Percentiles rank a stretch among this genome's conserved stretches.
phyloP scores from a whole-genome alignment of 2,113 vertebrate genomes.

The Meriones unguiculatus region DNA sequence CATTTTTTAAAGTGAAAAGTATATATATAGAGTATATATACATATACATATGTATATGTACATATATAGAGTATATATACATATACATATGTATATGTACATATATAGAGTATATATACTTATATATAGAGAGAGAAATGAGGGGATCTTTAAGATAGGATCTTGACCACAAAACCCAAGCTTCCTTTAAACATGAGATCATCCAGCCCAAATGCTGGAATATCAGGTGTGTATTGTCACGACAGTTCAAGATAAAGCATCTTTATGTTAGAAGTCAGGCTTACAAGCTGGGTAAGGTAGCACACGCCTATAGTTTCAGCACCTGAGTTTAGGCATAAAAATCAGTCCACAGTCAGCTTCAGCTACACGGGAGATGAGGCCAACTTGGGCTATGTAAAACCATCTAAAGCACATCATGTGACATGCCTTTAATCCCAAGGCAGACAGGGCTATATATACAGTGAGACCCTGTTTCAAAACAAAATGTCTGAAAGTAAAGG shows the following conservation, averaged over 20 bases:
- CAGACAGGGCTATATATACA: not conserved
- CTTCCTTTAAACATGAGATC: not conserved
- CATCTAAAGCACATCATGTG: not conserved
- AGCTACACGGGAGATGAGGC: not conserved
- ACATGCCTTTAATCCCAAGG: not conserved
- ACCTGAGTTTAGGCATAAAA: not conserved
- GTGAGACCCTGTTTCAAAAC: not conserved
- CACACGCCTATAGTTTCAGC: not conserved
- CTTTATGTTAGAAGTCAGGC: not conserved
- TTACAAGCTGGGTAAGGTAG: not conserved
- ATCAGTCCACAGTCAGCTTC: not conserved
- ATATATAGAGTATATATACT: no score
- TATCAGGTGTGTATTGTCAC: not conserved
- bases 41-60: no score
- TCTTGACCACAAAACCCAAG: not conserved
- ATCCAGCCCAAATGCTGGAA: not conserved
- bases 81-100: no score
- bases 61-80: no score
- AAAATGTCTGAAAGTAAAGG: not conserved
- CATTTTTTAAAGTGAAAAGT: no score
- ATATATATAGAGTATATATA: no score
- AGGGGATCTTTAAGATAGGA: not conserved
- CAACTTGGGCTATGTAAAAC: not conserved
- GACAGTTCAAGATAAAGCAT: not conserved
- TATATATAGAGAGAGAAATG: no score